A percentile compares a stretch with the other conserved stretches of the same genome.
Conservation (phyloP, 2,888 invertebrate genomes). For the Escarpia spicata region DNA sequence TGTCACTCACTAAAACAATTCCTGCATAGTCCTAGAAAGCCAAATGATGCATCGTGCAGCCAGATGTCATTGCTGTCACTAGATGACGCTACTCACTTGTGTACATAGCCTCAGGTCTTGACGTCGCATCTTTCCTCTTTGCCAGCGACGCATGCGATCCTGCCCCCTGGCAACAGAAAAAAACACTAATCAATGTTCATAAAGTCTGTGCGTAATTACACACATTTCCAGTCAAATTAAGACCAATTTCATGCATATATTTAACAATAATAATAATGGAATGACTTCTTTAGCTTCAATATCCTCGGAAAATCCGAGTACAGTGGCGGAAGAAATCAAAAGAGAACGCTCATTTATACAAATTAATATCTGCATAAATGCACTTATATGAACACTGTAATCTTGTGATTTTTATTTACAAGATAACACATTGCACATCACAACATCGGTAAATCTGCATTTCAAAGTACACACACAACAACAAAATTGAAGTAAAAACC, state of each 20-base stretch:
- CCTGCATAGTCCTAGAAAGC: not conserved
- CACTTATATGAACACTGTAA: too few relatives aligned
- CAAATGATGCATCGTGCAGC: not conserved
- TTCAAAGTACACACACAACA: not conserved
- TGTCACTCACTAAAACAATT: not conserved
- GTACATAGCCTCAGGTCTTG: not conserved
- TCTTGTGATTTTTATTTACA: too few relatives aligned
- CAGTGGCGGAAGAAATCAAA: too few relatives aligned
- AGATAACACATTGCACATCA: too few relatives aligned
- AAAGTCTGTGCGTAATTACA: too few relatives aligned
- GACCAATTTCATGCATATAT: not conserved
- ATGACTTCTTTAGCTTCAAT: too few relatives aligned
- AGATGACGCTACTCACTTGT: not conserved
- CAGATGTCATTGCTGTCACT: not conserved
- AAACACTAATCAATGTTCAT: not conserved
- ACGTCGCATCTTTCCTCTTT: constrained; percentile 3
- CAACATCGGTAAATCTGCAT: not conserved
- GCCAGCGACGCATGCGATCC: not conserved
- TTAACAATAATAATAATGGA: too few relatives aligned
- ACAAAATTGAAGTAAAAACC: not conserved
- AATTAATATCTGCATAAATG: too few relatives aligned
- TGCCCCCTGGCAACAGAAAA: not conserved
- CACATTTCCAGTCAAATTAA: not conserved
- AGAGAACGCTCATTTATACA: too few relatives aligned
- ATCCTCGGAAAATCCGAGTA: too few relatives aligned